Conservation (phyloP, 2,888 invertebrate genomes). For the Mythimna loreyi region DNA sequence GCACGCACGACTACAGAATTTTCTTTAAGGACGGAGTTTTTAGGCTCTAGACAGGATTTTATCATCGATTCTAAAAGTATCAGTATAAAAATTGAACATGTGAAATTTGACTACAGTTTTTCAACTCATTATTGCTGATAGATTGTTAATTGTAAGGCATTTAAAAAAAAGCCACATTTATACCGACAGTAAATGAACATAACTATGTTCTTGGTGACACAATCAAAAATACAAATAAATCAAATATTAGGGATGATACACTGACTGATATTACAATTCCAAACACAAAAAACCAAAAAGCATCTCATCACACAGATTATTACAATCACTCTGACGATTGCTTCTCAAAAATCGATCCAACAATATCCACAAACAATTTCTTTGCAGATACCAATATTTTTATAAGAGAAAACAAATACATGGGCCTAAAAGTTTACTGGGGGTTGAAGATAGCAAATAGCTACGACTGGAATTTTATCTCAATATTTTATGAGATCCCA, state of each 20-base stretch:
- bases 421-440: conserved; percentile 63
- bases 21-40: background rate
- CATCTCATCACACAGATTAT: conserved; percentile 21
- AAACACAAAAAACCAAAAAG: conserved; percentile 3
- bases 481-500: conserved; percentile 75
- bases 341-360: conserved; percentile 42
- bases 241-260: background rate
- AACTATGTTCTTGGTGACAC: background rate
- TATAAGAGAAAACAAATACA: conserved; percentile 62
- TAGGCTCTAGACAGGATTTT: background rate
- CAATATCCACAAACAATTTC: conserved; percentile 53
- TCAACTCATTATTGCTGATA: too few species aligned
- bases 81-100: too few species aligned
- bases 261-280: conserved; percentile 19
- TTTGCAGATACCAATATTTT: conserved; percentile 61
- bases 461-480: conserved; percentile 69
- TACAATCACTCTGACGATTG: conserved; percentile 43
- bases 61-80: too few species aligned
- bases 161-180: too few species aligned
- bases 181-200: background rate
- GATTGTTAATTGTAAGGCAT: too few species aligned
- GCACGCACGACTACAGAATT: background rate
- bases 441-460: conserved; percentile 64
- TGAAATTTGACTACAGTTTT: too few species aligned
- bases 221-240: background rate